These are phyloP conservation scores for Coracias cyanogaster DNA, from an alignment of 2,797 vertebrate genomes.

Conservation along the genomic window DNA sequence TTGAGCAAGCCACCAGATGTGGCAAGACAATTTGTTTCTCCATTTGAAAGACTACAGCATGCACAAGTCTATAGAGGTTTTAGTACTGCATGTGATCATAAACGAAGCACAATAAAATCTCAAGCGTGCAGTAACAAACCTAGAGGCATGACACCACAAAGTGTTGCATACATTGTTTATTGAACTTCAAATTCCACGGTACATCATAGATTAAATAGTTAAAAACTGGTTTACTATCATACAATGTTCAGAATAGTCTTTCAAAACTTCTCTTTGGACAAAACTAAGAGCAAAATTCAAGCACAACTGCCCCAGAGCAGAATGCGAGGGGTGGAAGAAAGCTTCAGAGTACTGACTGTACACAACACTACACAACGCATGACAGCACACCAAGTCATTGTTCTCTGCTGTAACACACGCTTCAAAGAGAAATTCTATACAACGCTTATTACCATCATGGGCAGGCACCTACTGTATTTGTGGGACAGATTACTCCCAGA, in stretches of 20 bases:
- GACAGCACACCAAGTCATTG: background rate
- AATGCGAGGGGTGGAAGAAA: background rate
- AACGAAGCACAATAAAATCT: background rate
- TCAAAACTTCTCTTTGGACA: slow-evolving; percentile 52
- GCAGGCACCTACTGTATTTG: background rate
- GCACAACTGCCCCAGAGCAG: background rate
- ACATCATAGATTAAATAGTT: slow-evolving; percentile 63
- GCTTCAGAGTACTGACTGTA: background rate
- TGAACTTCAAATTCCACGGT: slow-evolving; percentile 55
- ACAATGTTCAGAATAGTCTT: slow-evolving; percentile 48
- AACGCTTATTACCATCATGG: background rate
- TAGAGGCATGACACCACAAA: background rate
- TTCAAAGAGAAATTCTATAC: background rate
- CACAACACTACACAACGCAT: background rate
- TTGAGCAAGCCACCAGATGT: background rate
- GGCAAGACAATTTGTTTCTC: background rate
- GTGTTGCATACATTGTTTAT: slow-evolving; percentile 22
- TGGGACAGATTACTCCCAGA: background rate
- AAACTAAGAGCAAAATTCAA: slow-evolving; percentile 50
- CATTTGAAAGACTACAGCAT: background rate
- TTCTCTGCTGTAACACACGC: background rate
- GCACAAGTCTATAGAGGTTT: background rate
- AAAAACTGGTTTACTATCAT: slow-evolving; percentile 46
- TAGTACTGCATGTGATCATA: background rate
- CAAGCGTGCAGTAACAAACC: background rate